Percentiles rank a stretch among this genome's conserved stretches.
Conservation (phyloP, 1,140 invertebrate genomes). For the Pectinophora gossypiella region DNA sequence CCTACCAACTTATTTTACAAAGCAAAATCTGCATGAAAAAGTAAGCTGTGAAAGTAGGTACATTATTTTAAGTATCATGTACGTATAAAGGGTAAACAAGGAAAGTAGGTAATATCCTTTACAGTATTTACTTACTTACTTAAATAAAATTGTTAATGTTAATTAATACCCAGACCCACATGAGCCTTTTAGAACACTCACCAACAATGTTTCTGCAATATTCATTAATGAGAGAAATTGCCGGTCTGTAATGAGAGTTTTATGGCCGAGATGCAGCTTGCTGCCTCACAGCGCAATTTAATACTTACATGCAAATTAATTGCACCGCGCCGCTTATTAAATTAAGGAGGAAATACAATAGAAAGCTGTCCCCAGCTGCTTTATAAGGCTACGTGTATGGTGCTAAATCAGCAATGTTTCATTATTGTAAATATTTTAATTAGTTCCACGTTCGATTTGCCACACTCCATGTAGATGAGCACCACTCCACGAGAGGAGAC, state of each 20-base stretch:
- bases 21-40: neutral
- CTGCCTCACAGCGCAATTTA: conserved; percentile 27
- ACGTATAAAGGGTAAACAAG: no score
- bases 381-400: neutral
- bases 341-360: neutral
- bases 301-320: conserved; percentile 22
- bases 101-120: no score
- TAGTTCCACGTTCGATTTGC: no score
- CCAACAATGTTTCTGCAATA: conserved; percentile 20
- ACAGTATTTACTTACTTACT: no score
- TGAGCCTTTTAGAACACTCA: neutral
- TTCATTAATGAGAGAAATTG: conserved; percentile 35
- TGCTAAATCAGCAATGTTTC: neutral
- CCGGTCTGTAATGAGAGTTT: conserved; percentile 29
- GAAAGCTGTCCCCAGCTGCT: neutral
- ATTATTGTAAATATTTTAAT: neutral
- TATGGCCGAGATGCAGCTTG: conserved; percentile 20
- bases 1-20: no score
- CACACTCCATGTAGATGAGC: no score
- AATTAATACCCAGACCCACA: conserved; percentile 17
- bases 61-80: no score
- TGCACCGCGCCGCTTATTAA: conserved; percentile 6
- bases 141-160: conserved; percentile 12
- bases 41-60: no score
- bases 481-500: no score